A percentile compares a stretch with the other conserved stretches of the same genome.
Conservation (phyloP, 2,888 invertebrate species). For the Lampropteryx suffumata region DNA sequence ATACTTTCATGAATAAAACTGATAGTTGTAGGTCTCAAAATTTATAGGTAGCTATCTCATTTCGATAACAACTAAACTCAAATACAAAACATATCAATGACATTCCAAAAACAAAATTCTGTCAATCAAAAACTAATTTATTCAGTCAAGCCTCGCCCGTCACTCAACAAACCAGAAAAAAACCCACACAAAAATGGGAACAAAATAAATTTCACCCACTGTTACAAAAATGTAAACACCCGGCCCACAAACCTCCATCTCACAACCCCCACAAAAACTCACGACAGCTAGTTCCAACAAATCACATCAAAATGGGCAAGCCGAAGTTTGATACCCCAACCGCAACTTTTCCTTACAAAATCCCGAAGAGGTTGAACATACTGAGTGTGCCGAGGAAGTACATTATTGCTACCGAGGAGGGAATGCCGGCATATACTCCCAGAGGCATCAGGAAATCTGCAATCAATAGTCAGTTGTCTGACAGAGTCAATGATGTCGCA, state of each 20-base stretch:
- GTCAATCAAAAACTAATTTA: constrained; percentile 19
- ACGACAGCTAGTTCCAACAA: constrained; percentile 45
- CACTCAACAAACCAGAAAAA: constrained; percentile 17
- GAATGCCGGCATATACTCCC: constrained; percentile 54
- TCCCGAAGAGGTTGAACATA: constrained; percentile 53
- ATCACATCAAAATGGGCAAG: constrained; percentile 49
- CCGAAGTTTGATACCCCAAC: constrained; percentile 58
- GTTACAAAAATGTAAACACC: constrained; percentile 23
- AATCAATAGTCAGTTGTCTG: constrained; percentile 44
- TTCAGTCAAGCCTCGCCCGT: neutral
- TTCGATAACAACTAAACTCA: constrained; percentile 3
- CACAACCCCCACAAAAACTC: constrained; percentile 50
- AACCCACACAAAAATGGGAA: constrained; percentile 34
- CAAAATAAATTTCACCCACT: constrained; percentile 25
- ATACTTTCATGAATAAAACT: no score
- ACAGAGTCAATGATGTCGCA: constrained; percentile 61
- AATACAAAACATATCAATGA: neutral
- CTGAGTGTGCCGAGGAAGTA: constrained; percentile 57
- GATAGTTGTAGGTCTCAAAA: no score
- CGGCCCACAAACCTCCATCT: constrained; percentile 22
- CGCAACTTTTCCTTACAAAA: constrained; percentile 56
- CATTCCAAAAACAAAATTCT: constrained; percentile 7
- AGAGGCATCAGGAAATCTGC: constrained; percentile 61
- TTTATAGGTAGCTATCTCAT: no score
- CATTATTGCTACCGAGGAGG: constrained; percentile 50